Evolutionary conservation across 2,113 vertebrate genomes (phyloP), one percentile per base, ranked within the genome.

Genomic region (Esox niger): DNA sequence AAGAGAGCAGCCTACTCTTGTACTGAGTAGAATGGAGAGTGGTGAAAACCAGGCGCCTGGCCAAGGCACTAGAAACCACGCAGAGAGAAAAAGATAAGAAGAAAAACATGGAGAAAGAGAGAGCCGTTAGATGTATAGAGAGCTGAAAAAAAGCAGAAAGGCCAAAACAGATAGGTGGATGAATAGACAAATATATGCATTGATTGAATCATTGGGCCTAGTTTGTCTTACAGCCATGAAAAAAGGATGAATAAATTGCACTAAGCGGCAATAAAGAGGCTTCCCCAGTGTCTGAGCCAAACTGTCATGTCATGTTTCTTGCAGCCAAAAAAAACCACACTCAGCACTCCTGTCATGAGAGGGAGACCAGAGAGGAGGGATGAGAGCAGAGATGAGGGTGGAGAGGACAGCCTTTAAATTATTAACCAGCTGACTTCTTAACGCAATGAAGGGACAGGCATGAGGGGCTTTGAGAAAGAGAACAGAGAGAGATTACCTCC

Each of bases 241-340:
- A 52, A n/a, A 23, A 52, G 7, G 47, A 52, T 52, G 1, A 52
- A 52, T 52, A 20, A 23, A 52, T n/a, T 6, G 20, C n/a, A n/a
- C 6, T 52, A n/a, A 52, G 47, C 6, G 47, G n/a, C 20, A 33
- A 38, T 62, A 38, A 1, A 62, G 9, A n/a, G 33, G 20, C n/a
- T 15, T 62, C 60, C 60, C 60, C 60, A 38, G 21, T 35, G 60
- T 15, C 60, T 62, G 60, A 25, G 32, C 60, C 33, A 33, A 33
- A 3, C 30, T 38, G 60, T 31, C n/a, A 10, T 10, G 31, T n/a
- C 33, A 62, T n/a, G 31, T 43, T 20, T 38, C 32, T 20, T 7
- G 33, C n/a, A 21, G 35, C 32, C 32, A 33, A 33, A 33, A 33
- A 33, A 35, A 15, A 11, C n/a, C 59, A 2, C 59, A 33, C 30